Conservation (phyloP, 2,113 vertebrate genomes). For the Malurus alboscapulatus region DNA sequence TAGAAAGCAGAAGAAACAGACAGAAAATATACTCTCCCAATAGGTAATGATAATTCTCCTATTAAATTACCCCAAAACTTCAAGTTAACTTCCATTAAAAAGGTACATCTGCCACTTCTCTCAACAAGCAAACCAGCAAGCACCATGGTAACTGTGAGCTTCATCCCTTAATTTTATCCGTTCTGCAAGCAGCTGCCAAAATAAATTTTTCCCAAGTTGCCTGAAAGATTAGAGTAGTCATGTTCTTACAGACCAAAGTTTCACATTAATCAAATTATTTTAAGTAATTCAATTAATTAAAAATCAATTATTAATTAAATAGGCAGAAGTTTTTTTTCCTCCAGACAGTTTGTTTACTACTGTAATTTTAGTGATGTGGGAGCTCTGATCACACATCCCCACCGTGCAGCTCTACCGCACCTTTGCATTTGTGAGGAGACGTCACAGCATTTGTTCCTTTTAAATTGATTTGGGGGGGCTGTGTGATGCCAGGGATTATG, state of each 20-base stretch:
- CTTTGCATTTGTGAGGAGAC: background rate
- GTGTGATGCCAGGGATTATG: background rate
- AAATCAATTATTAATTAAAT: background rate
- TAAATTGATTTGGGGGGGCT: conserved; percentile 4
- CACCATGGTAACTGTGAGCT: background rate
- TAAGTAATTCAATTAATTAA: background rate
- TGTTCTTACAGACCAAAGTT: background rate
- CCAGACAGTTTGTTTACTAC: background rate
- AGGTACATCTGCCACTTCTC: background rate
- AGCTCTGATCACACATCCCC: background rate
- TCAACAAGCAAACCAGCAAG: background rate
- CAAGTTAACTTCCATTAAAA: background rate
- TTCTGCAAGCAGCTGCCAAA: conserved; percentile 10
- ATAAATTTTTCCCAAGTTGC: background rate
- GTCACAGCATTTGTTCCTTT: background rate
- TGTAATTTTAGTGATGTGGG: background rate
- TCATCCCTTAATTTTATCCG: background rate
- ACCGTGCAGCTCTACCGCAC: background rate
- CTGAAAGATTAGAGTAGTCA: background rate
- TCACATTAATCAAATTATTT: background rate
- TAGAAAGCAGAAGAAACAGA: background rate
- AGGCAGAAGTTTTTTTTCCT: background rate
- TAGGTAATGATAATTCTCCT: background rate
- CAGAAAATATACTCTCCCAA: background rate
- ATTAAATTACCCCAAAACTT: background rate